Percentiles rank a stretch among this genome's conserved stretches.
phyloP scores from a whole-genome alignment of 2,888 invertebrate species.

The Tortricodes alternella region DNA sequence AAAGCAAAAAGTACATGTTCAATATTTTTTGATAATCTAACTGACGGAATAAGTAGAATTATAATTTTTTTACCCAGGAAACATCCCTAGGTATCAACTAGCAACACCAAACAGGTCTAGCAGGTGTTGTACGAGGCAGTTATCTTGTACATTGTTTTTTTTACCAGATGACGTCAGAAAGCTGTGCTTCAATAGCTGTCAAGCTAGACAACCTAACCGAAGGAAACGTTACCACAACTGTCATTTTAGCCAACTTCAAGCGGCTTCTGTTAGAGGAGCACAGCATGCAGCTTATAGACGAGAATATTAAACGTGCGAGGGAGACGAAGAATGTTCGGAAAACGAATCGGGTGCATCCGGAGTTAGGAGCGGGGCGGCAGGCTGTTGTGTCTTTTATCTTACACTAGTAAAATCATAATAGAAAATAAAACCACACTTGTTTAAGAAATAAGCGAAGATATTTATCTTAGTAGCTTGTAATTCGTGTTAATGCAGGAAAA shows the following conservation, averaged over 20 bases:
- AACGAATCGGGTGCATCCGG: slow-evolving; percentile 51
- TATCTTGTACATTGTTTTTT: background rate
- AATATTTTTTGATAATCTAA: too few relatives aligned
- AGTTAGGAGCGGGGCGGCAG: slow-evolving; percentile 45
- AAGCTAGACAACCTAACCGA: slow-evolving; percentile 55
- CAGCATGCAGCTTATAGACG: slow-evolving; percentile 49
- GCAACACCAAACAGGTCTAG: background rate
- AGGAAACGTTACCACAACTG: slow-evolving; percentile 35
- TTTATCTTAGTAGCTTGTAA: too few relatives aligned
- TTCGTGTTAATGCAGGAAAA: too few relatives aligned
- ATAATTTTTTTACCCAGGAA: too few relatives aligned
- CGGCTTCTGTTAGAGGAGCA: slow-evolving; percentile 56
- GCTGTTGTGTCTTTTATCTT: slow-evolving; percentile 56
- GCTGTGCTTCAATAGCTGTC: slow-evolving; percentile 58
- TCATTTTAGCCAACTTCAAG: slow-evolving; percentile 45
- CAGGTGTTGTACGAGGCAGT: background rate
- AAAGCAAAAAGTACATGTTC: too few relatives aligned
- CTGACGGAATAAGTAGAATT: too few relatives aligned
- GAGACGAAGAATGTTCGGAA: slow-evolving; percentile 37
- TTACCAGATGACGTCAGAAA: slow-evolving; percentile 60
- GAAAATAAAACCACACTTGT: too few relatives aligned
- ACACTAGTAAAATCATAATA: background rate
- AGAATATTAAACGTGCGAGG: slow-evolving; percentile 46
- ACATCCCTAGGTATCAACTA: too few relatives aligned
- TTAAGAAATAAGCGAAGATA: too few relatives aligned